These are phyloP conservation scores for Serilophus lunatus DNA, from an alignment of 2,113 vertebrate genomes.

Conservation along the genomic window DNA sequence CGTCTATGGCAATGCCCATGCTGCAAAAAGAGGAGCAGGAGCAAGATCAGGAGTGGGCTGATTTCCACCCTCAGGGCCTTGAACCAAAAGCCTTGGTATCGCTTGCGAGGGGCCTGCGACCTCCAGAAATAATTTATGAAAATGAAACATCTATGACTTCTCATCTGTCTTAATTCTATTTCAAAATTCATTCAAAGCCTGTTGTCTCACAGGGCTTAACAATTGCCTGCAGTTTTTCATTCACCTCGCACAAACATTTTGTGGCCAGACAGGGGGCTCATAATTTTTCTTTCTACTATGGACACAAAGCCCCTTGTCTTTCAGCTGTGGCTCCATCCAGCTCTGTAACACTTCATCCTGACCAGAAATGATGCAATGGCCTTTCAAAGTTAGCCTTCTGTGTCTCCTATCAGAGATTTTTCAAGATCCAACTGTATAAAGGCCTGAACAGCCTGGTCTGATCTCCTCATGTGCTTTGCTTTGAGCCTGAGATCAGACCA, in stretches of 20 bases:
- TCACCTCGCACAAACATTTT: not conserved
- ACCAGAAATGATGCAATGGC: not conserved
- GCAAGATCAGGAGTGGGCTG: not conserved
- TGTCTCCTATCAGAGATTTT: not conserved
- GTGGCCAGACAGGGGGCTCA: not conserved
- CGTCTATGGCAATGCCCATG: not conserved
- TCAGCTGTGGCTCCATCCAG: not conserved
- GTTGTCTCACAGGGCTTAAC: not conserved
- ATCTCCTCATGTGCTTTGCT: not conserved
- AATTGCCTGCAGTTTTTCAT: not conserved
- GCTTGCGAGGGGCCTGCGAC: not conserved
- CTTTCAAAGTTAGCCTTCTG: not conserved
- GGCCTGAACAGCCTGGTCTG: not conserved
- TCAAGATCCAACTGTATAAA: not conserved
- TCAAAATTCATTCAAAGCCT: not conserved
- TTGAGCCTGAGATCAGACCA: not conserved
- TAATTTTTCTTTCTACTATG: not conserved
- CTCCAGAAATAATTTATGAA: not conserved
- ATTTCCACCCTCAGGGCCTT: not conserved
- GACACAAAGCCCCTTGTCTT: not conserved
- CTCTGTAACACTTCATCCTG: not conserved
- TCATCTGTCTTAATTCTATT: not conserved
- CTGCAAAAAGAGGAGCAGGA: not conserved
- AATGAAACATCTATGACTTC: not conserved
- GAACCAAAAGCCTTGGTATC: not conserved